These are phyloP conservation scores for Conus ventricosus DNA, from an alignment of 1,140 invertebrate species.

Conservation along the genomic window DNA sequence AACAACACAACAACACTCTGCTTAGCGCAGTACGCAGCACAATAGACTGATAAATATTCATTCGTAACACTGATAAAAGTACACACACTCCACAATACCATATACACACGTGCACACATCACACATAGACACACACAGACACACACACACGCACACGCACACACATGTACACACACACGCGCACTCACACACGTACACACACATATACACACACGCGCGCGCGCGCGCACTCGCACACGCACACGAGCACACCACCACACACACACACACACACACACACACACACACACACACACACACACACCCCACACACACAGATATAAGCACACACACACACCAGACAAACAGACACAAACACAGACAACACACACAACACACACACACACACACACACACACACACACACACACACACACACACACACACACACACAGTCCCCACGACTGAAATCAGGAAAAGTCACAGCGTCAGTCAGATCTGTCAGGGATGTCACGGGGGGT, in stretches of 20 bases:
- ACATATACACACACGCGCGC: background rate
- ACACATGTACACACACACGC: background rate
- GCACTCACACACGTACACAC: background rate
- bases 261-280: background rate
- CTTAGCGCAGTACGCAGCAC: too few relatives aligned
- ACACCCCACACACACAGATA: background rate
- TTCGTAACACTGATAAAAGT: background rate
- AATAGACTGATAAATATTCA: too few relatives aligned
- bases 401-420: conserved; percentile 10
- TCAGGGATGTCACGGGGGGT: too few relatives aligned
- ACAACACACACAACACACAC: background rate
- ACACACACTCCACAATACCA: background rate
- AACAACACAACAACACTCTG: too few relatives aligned
- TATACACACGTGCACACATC: background rate
- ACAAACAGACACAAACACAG: background rate
- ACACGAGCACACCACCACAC: background rate
- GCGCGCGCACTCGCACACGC: background rate
- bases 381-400: background rate
- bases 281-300: background rate
- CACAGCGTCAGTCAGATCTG: too few relatives aligned
- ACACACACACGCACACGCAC: background rate
- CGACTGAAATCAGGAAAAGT: conserved; percentile 62
- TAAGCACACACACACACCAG: background rate
- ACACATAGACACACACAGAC: background rate
- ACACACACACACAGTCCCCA: conserved; percentile 46